phyloP scores from a whole-genome alignment of 2,888 invertebrate species.

The Trichogramma evanescens region DNA sequence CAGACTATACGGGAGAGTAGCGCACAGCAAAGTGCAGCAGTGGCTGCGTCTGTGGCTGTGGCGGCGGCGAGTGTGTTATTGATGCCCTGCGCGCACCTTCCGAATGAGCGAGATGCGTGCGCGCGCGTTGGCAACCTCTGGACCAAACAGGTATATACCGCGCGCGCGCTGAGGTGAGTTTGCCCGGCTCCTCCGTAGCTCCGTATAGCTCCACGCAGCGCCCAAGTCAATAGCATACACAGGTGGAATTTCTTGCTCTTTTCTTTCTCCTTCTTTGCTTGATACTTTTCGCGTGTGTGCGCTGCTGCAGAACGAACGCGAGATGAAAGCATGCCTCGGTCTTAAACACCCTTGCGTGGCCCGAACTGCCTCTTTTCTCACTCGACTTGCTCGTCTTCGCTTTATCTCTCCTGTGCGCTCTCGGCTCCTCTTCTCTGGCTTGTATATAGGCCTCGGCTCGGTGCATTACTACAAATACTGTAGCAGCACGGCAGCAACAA shows the following conservation, averaged over 20 bases:
- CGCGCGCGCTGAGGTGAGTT: neutral
- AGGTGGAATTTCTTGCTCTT: slow-evolving; percentile 43
- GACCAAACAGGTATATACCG: slow-evolving; percentile 15
- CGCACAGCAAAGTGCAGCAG: too few species aligned
- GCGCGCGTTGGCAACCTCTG: slow-evolving; percentile 28
- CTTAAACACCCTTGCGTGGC: slow-evolving; percentile 42
- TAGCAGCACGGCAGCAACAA: neutral
- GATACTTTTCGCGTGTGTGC: neutral
- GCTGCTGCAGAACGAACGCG: slow-evolving; percentile 19
- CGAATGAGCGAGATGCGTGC: slow-evolving; percentile 15
- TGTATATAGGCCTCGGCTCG: neutral
- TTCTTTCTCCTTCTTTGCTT: slow-evolving; percentile 23
- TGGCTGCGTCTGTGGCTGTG: slow-evolving; percentile 17
- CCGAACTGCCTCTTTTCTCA: slow-evolving; percentile 4
- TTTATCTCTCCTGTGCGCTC: slow-evolving; percentile 5
- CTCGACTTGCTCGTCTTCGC: neutral
- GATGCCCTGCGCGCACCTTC: slow-evolving; percentile 11
- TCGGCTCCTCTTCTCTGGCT: neutral
- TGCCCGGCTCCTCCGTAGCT: too few species aligned
- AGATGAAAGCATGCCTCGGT: slow-evolving; percentile 30
- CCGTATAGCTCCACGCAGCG: slow-evolving; percentile 2
- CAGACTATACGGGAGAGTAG: too few species aligned
- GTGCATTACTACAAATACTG: too few species aligned
- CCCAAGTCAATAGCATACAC: slow-evolving; percentile 35
- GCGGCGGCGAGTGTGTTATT: slow-evolving; percentile 11